Evolutionary conservation across 2,888 invertebrate genomes (phyloP).

Genomic region (Coelinius sp.): DNA sequence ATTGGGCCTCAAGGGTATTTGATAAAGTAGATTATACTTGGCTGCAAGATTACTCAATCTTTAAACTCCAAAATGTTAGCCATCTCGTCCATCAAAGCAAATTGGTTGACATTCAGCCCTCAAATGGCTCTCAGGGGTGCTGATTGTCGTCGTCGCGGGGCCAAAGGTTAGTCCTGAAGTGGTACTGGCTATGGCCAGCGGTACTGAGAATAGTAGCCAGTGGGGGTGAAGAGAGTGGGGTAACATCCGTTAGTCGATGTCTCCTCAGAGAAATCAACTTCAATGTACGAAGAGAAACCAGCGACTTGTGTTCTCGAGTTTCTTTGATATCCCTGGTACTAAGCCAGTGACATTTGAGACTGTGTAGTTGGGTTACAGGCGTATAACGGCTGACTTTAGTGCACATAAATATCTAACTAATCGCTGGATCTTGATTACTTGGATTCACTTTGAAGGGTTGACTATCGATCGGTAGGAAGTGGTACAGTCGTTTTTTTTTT

Average conservation of each 20-base stretch:
- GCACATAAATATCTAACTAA: conserved; percentile 37
- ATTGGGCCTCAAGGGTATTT: not conserved
- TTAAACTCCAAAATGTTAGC: not conserved
- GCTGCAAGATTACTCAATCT: not conserved
- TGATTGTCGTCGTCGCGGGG: conserved; percentile 23
- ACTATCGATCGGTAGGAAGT: not conserved
- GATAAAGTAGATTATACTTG: no score
- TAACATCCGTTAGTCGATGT: conserved; percentile 49
- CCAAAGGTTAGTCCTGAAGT: conserved; percentile 28
- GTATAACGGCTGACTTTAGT: conserved; percentile 42
- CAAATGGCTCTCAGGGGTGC: conserved; percentile 52
- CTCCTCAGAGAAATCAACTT: conserved; percentile 60
- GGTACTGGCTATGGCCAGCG: conserved; percentile 24
- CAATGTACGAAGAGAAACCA: conserved; percentile 45
- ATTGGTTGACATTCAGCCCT: conserved; percentile 50
- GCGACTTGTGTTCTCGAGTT: conserved; percentile 51
- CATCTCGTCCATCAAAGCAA: conserved; percentile 45
- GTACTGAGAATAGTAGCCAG: conserved; percentile 22
- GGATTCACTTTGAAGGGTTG: conserved; percentile 1
- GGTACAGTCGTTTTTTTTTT: not conserved
- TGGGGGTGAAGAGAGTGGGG: conserved; percentile 26
- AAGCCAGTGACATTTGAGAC: conserved; percentile 17
- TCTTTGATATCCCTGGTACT: conserved; percentile 45
- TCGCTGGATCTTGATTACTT: conserved; percentile 13
- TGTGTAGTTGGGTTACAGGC: conserved; percentile 8